Conservation (phyloP, 2,797 vertebrate genomes). For the Spheniscus humboldti region DNA sequence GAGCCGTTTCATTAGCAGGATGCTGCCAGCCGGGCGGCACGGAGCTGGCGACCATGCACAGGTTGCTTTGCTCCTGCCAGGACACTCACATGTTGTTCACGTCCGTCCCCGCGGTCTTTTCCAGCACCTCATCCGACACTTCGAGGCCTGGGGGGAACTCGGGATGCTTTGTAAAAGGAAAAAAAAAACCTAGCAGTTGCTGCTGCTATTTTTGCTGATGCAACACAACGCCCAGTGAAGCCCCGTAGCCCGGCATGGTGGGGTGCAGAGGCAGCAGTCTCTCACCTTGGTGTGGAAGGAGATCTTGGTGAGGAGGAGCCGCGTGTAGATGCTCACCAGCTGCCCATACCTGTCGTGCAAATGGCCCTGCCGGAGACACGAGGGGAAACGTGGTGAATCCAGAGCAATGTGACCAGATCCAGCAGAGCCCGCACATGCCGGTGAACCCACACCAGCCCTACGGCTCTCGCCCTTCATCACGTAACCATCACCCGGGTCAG, state of each 20-base stretch:
- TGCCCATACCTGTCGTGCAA: constrained; percentile 90
- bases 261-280: neutral
- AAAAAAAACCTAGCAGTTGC: neutral
- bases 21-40: neutral
- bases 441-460: accelerated
- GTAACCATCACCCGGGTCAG: neutral
- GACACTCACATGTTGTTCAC: constrained; percentile 93
- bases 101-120: constrained; percentile 88
- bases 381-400: accelerated
- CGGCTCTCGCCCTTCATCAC: accelerated
- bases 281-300: constrained; percentile 92
- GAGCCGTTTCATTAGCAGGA: neutral
- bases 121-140: constrained; percentile 87
- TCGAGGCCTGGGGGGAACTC: constrained; percentile 91
- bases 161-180: constrained; percentile 76
- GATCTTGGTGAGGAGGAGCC: constrained; percentile 90
- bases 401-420: accelerated
- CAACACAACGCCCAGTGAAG: accelerated
- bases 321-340: constrained; percentile 85
- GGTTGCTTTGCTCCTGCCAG: neutral
- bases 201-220: accelerated
- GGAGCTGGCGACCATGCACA: accelerated
- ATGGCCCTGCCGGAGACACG: constrained; percentile 74
- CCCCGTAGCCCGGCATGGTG: accelerated
- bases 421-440: accelerated